A percentile compares a stretch with the other conserved stretches of the same genome.
Conservation (phyloP, 2,113 vertebrate species). For the Aplodontia rufa region DNA sequence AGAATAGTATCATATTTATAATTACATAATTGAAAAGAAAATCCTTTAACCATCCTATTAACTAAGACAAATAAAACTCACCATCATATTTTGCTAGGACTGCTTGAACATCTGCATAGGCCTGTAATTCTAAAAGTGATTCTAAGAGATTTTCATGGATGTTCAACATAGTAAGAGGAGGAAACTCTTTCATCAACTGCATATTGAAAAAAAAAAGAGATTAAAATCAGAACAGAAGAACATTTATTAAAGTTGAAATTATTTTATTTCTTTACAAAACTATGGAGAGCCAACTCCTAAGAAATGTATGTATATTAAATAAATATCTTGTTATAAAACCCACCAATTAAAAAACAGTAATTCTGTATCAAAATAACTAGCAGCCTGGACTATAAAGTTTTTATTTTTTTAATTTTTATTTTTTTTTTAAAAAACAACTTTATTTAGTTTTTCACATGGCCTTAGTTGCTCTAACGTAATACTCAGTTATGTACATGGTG, state of each 20-base stretch:
- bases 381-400: constrained; percentile 16
- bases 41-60: constrained; percentile 11
- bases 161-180: constrained; percentile 97
- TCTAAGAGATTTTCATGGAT: constrained; percentile 99
- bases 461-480: no score
- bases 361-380: constrained; percentile 51
- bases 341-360: constrained; percentile 19
- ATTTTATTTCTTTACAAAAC: constrained; percentile 49
- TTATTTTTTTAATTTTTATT: no score
- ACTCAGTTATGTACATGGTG: no score
- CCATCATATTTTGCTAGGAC: constrained; percentile 99
- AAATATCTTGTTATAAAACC: constrained; percentile 38
- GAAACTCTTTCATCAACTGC: constrained; percentile 99
- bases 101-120: constrained; percentile 98
- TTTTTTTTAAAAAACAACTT: no score
- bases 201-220: constrained; percentile 68
- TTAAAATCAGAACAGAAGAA: constrained; percentile 58
- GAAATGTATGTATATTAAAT: constrained; percentile 13
- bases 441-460: no score
- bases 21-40: neutral
- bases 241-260: constrained; percentile 56
- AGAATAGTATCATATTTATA: constrained; percentile 1
- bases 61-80: constrained; percentile 76
- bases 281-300: constrained; percentile 3
- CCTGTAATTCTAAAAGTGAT: constrained; percentile 97